Base-by-base conservation (phyloP, 1,140 invertebrate genomes). In the Listronotus bonariensis region DNA sequence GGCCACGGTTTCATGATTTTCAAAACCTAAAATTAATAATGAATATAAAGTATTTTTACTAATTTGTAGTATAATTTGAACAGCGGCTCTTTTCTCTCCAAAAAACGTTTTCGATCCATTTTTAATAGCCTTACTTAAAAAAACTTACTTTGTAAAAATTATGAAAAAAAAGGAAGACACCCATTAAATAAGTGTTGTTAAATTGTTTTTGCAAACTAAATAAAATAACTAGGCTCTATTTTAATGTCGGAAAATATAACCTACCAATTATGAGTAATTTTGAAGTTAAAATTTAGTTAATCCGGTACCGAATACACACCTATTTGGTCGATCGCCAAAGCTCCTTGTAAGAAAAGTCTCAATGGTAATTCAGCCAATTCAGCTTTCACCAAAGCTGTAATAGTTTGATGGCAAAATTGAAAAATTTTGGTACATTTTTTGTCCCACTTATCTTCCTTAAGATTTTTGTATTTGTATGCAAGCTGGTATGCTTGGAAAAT, bases 341-440 rank as follows among this genome's bases (percentile, higher is more conserved):
- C 96, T 3, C 96, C 97, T 81, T 99, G 95, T 3, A 98, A 83
- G 80, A 97, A 99, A 18, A 99, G 78, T 75, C 96, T 86, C 8
- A 99, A 80, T 0, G 96, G 93, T 57, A 99, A 77, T 75, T 99
- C 97, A 0, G 95, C 90, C 41, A 96, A 82, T 79, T 97, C 94
- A 0, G 93, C 95, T 78, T 98, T 98, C 60, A 95, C 93, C 40
- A 99, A 79, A 36, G 92, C 91, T 20, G 87, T 91, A 65, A 99
- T 97, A 2, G 95, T 98, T 65, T 93, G 89, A 76, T 98, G 95
- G 76, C 95, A 98, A 78, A 98, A 99, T 76, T 97, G 92, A 80
- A 99, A 98, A 52, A 99, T 97, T 80, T 98, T 98, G 74, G 95
- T 90, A 72, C 96, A 96, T 78, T 99, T 99, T 77, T 96, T 97